Conservation (phyloP, 2,888 invertebrate genomes). For the Myathropa florea region DNA sequence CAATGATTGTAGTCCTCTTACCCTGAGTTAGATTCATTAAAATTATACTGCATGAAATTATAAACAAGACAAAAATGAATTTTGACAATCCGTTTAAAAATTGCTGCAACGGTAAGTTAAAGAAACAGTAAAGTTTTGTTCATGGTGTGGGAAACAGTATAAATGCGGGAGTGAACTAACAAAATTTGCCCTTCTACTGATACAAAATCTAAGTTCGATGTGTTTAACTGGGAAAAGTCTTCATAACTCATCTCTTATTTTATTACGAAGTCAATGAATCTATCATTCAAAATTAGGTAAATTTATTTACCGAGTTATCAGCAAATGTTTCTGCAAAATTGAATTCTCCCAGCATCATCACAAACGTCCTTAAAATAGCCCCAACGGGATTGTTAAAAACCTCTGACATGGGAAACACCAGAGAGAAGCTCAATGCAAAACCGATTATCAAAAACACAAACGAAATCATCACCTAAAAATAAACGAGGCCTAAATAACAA, state of each 20-base stretch:
- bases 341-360: slow-evolving; percentile 84
- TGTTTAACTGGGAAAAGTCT: too few species aligned
- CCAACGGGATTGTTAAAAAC: slow-evolving; percentile 80
- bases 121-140: neutral
- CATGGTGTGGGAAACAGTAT: too few species aligned
- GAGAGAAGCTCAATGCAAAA: slow-evolving; percentile 82
- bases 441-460: slow-evolving; percentile 83
- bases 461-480: slow-evolving; percentile 81
- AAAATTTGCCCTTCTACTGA: too few species aligned
- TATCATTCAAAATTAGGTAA: neutral
- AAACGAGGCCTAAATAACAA: too few species aligned
- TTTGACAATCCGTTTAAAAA: slow-evolving; percentile 77
- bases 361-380: slow-evolving; percentile 81
- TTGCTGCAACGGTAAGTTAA: slow-evolving; percentile 42
- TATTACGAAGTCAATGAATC: too few species aligned
- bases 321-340: slow-evolving; percentile 81
- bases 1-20: slow-evolving; percentile 17
- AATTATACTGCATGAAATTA: slow-evolving; percentile 82
- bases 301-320: slow-evolving; percentile 59
- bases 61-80: slow-evolving; percentile 81
- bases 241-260: too few species aligned
- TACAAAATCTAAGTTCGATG: too few species aligned
- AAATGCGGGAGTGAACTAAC: too few species aligned
- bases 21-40: slow-evolving; percentile 82
- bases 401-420: slow-evolving; percentile 81